Base-by-base conservation (phyloP, 2,888 invertebrate species). In the Arenicola marina region DNA sequence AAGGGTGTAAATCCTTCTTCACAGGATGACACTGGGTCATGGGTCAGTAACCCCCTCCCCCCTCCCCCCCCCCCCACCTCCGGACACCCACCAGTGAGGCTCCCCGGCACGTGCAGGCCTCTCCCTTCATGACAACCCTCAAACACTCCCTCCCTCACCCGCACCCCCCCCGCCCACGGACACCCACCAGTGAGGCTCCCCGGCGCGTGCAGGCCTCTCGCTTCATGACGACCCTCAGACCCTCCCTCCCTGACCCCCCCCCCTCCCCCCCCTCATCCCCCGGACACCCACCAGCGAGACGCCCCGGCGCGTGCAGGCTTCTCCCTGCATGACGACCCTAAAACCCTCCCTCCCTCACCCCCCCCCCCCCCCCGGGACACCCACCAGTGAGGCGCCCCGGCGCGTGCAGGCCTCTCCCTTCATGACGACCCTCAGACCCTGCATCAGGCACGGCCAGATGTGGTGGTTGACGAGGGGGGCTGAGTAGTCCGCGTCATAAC, bases 381-480 rank as follows among this genome's bases (percentile, higher is more conserved):
- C 29, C 4, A 80, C 80, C 72, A 80, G 68, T 32, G 78, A 78
- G 24, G 80, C 80, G 31, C 81, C 81, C 45, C 82, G 72, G 11
- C 76, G 70, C 24, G 82, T 83, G 63, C 74, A 71, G 31, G 73
- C 77, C 67, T 83, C 83, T 29, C 83, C 83, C 69, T 83, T 83
- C 68, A 78, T 76, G 44, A 82, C 62, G 15, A 77, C 73, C 31
- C 69, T 67, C 4, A 61, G 51, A 21, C 81, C 80, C 67, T 82
- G 80, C 69, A 74, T 73, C 32, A 84, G 75, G 61, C 77, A 75
- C n/a, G 84, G 81, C 83, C 83, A 84, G 70, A 84, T 76, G 68
- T 83, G 83, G 68, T 83, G 82, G 75, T 77, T 76, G 32, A 84
- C 80, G 34, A 83, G 75, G 1, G 82, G 80, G 31, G 82, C 81